These are phyloP conservation scores for Hippolais icterina DNA, from an alignment of 2,113 vertebrate genomes.

Conservation along the genomic window DNA sequence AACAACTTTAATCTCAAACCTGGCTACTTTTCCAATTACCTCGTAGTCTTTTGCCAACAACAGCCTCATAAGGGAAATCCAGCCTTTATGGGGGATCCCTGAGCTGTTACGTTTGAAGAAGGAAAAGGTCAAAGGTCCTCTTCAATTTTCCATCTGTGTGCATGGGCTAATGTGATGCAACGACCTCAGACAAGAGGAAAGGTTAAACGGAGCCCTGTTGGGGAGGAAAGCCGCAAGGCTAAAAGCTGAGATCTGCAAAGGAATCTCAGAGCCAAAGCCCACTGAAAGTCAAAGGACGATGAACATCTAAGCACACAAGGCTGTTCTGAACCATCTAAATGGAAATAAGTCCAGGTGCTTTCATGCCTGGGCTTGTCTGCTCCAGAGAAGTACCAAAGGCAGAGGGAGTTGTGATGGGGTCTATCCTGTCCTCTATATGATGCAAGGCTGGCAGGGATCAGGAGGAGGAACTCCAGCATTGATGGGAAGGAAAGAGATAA, in stretches of 20 bases:
- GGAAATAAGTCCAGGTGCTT: not conserved
- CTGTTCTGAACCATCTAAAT: not conserved
- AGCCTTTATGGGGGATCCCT: constrained; percentile 20
- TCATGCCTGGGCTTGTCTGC: not conserved
- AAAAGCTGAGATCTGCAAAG: not conserved
- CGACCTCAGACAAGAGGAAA: constrained; percentile 60
- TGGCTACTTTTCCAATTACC: constrained; percentile 53
- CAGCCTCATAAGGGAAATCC: constrained; percentile 53
- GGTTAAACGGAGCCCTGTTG: not conserved
- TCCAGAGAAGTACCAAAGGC: not conserved
- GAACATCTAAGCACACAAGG: not conserved
- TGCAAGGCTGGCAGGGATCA: not conserved
- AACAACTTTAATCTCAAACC: constrained; percentile 63
- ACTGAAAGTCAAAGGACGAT: not conserved
- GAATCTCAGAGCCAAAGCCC: not conserved
- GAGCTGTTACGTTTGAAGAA: not conserved
- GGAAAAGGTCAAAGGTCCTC: constrained; percentile 51
- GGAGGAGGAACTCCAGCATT: not conserved
- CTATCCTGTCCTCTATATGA: accelerated
- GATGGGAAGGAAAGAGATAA: not conserved
- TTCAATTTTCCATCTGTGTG: constrained; percentile 8
- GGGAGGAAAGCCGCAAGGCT: not conserved
- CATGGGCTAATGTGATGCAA: constrained; percentile 26
- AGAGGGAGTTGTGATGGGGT: not conserved
- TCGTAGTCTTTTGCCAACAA: constrained; percentile 2